These are phyloP conservation scores for Coleophora flavipennella DNA, from an alignment of 2,888 invertebrate species.

Conservation along the genomic window DNA sequence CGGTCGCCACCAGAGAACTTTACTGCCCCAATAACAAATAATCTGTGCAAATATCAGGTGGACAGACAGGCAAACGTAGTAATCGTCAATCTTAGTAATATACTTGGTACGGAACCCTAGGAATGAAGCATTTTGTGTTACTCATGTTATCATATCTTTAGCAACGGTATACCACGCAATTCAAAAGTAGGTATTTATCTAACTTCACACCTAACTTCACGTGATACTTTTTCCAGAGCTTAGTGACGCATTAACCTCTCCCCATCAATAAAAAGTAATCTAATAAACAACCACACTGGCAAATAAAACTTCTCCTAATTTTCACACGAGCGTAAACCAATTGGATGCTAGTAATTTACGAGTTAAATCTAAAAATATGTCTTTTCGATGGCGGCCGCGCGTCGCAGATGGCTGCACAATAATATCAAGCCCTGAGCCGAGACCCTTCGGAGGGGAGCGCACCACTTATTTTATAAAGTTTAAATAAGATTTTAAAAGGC, in stretches of 20 bases:
- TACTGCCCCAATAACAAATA: too few species aligned
- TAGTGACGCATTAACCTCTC: not conserved
- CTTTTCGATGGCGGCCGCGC: slow-evolving; percentile 56
- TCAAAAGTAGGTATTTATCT: too few species aligned
- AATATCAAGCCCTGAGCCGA: slow-evolving; percentile 37
- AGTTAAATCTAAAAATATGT: slow-evolving; percentile 72
- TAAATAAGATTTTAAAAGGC: slow-evolving; percentile 70
- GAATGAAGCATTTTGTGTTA: too few species aligned
- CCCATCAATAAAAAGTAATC: slow-evolving; percentile 6
- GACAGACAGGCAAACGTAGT: too few species aligned
- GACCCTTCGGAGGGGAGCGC: slow-evolving; percentile 54
- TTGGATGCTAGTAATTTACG: slow-evolving; percentile 68
- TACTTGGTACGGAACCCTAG: too few species aligned
- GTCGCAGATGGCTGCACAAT: slow-evolving; percentile 72
- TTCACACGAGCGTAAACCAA: slow-evolving; percentile 68
- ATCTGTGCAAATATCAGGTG: too few species aligned
- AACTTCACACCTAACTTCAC: too few species aligned
- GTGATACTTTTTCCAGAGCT: too few species aligned
- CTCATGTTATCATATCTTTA: too few species aligned
- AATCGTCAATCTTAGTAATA: too few species aligned
- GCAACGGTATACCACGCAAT: too few species aligned
- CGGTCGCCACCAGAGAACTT: too few species aligned
- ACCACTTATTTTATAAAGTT: slow-evolving; percentile 68
- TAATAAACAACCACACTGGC: slow-evolving; percentile 51
- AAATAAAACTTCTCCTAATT: slow-evolving; percentile 61